Percentiles rank a stretch among this genome's conserved stretches.
These are phyloP conservation scores for Rhagium mordax DNA, from an alignment of 2,888 invertebrate genomes.

Conservation along the genomic window DNA sequence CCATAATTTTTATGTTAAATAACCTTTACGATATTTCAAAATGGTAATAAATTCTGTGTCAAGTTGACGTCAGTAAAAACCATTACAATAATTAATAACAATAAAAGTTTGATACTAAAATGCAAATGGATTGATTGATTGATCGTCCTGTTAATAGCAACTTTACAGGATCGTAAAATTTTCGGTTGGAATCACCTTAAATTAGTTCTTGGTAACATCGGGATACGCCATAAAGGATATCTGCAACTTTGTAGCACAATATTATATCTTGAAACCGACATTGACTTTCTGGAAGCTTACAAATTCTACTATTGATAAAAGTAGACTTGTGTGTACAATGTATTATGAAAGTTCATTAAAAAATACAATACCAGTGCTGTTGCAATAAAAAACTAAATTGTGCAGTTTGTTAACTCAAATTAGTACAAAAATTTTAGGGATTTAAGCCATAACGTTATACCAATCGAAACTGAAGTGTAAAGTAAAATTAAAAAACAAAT, in stretches of 20 bases:
- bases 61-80: background rate
- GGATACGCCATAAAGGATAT: background rate
- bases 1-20: background rate
- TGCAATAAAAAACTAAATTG: too few relatives aligned
- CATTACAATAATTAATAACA: background rate
- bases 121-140: constrained; percentile 14
- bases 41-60: background rate
- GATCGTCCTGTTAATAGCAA: constrained; percentile 6
- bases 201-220: constrained; percentile 12
- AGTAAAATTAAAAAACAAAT: too few relatives aligned
- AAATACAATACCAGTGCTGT: too few relatives aligned
- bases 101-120: constrained; percentile 1
- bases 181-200: constrained; percentile 16
- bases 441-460: too few relatives aligned
- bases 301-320: too few relatives aligned
- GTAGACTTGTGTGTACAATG: too few relatives aligned
- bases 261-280: too few relatives aligned
- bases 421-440: too few relatives aligned
- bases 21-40: background rate
- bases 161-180: constrained; percentile 18
- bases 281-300: too few relatives aligned
- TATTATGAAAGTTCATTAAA: too few relatives aligned
- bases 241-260: constrained; percentile 16
- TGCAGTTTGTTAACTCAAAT: too few relatives aligned
- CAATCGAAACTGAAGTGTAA: too few relatives aligned